Base-by-base conservation (phyloP, 2,888 invertebrate species). In the Callyntrura sp. region DNA sequence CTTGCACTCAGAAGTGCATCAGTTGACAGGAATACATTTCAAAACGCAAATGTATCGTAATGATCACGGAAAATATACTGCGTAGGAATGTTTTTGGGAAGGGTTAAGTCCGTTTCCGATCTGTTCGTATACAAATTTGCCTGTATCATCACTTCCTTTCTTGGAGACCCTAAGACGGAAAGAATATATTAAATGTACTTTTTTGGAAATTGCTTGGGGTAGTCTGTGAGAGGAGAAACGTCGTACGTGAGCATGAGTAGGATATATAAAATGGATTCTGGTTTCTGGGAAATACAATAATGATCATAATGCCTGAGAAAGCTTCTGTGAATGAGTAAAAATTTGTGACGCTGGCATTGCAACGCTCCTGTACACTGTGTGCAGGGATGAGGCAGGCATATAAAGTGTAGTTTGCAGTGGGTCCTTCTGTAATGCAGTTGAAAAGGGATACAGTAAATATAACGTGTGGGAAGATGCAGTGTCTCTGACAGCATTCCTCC, bases 101-200 rank as follows among this genome's bases (percentile, higher is more conserved):
- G 90, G 90, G 90, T 90, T 90, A 87, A 90, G 83, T 23, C 90
- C 79, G 90, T 87, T 90, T 90, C 90, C 90, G 84, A 87, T 90
- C 81, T 78, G 55, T 55, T 62, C 78, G 62, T 65, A 70, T 81
- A 81, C 55, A 68, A 81, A 79, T 70, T 81, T 79, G 48, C 62
- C 20, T 79, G 78, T 62, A 79, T 86, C 79, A 86, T 79, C 68
- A 76, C 48, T 76, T 76, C 76, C 45, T 48, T 35, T 68, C 68
- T n/a, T 2, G 12, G 6, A 68, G n/a, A n/a, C n/a, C n/a, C 35
- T n/a, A 62, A 25, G 2, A 35, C 35, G 2, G 25, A 48, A 28
- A 12, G 17, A 45, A 4, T 3, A 0, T 76, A 48, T 70, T 70
- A 35, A 35, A 28, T n/a, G 43, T 35, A 35, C 35, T 35, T 35